These are phyloP conservation scores for Lepetodrilus schrolli DNA, from an alignment of 2,888 invertebrate species.

Conservation along the genomic window DNA sequence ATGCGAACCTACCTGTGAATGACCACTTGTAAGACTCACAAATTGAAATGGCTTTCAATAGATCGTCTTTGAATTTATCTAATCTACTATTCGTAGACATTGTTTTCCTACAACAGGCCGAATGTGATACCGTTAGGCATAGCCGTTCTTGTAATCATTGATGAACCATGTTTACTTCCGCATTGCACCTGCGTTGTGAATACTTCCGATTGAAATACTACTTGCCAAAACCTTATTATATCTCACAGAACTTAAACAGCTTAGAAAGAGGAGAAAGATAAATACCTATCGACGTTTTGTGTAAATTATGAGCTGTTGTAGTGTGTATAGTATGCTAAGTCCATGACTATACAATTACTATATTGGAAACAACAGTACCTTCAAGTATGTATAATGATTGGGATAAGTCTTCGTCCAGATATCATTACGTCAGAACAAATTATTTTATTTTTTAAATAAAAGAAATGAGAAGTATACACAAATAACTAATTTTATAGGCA, in stretches of 20 bases:
- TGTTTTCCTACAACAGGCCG: too few relatives aligned
- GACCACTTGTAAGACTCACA: constrained; percentile 8
- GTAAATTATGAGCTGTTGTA: too few relatives aligned
- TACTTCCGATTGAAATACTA: not conserved
- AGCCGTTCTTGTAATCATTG: constrained; percentile 4
- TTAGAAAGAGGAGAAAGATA: too few relatives aligned
- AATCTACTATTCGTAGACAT: constrained; percentile 6
- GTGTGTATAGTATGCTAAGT: not conserved
- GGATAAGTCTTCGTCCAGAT: too few relatives aligned
- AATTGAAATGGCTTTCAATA: not conserved
- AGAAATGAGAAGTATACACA: too few relatives aligned
- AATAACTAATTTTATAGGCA: not conserved
- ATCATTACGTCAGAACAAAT: too few relatives aligned
- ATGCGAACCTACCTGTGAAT: constrained; percentile 22
- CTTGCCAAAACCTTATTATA: not conserved
- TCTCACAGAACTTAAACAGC: too few relatives aligned
- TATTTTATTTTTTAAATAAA: not conserved
- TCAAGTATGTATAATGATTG: too few relatives aligned
- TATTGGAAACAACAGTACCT: too few relatives aligned
- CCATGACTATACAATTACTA: not conserved
- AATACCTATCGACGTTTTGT: too few relatives aligned
- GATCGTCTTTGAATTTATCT: not conserved
- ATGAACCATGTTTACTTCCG: constrained; percentile 25
- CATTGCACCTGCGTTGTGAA: not conserved
- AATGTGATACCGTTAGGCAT: not conserved